A percentile compares a stretch with the other conserved stretches of the same genome.
These are phyloP conservation scores for Loris lydekkerianus DNA, from an alignment of 2,797 vertebrate genomes.

Conservation along the genomic window DNA sequence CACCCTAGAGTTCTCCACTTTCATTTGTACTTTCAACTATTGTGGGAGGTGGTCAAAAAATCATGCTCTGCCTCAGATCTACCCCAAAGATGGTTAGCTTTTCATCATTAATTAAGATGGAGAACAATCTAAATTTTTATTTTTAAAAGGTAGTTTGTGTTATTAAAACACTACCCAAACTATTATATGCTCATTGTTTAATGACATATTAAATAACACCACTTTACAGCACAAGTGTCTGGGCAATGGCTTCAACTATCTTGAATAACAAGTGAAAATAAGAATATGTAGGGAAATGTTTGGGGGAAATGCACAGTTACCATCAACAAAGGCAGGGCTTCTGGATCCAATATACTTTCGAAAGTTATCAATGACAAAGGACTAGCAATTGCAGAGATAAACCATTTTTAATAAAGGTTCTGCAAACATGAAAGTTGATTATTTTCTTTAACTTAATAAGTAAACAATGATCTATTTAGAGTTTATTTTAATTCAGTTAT, in stretches of 20 bases:
- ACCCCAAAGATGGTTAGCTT: background rate
- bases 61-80: background rate
- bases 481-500: constrained; percentile 15
- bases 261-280: background rate
- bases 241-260: background rate
- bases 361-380: background rate
- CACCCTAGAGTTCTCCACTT: background rate
- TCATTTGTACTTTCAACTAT: background rate
- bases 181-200: background rate
- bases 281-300: background rate
- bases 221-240: background rate
- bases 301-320: background rate
- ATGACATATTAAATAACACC: background rate
- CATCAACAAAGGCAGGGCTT: background rate
- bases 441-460: constrained; percentile 6
- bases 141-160: background rate
- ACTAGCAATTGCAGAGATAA: constrained; percentile 23
- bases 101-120: background rate
- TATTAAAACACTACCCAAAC: background rate
- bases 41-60: background rate
- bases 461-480: constrained; percentile 1
- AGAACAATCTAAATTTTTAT: background rate
- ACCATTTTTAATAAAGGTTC: background rate
- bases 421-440: background rate
- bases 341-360: background rate